These are phyloP conservation scores for Megalurothrips usitatus DNA, from an alignment of 2,888 invertebrate species.

Conservation along the genomic window DNA sequence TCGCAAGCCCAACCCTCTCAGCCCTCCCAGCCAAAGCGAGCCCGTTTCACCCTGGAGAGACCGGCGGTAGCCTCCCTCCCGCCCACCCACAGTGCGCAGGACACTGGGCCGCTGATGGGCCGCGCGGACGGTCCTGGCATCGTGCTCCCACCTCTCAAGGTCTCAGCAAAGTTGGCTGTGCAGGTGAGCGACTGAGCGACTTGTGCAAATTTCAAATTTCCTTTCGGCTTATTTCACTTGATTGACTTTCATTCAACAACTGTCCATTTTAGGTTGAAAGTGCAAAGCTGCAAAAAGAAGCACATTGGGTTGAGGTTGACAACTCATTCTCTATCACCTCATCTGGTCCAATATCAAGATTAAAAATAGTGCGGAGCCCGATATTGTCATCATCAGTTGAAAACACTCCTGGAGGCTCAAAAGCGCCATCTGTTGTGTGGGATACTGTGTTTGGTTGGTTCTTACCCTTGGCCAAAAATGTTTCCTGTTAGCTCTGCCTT, in stretches of 20 bases:
- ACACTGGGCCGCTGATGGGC: not conserved
- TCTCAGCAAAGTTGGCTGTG: not conserved
- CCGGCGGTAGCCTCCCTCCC: not conserved
- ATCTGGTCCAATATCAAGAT: conserved; percentile 55
- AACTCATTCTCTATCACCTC: conserved; percentile 37
- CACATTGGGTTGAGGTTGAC: conserved; percentile 28
- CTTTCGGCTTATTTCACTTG: too few species aligned
- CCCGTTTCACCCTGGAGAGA: not conserved
- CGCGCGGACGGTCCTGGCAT: not conserved
- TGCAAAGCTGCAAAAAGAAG: not conserved
- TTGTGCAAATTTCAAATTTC: not conserved
- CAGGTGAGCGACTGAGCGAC: not conserved
- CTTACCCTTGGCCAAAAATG: not conserved
- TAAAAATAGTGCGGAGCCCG: conserved; percentile 48
- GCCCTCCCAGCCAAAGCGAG: not conserved
- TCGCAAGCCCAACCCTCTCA: not conserved
- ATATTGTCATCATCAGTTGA: not conserved
- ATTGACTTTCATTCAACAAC: not conserved
- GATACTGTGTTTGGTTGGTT: conserved; percentile 60
- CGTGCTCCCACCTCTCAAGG: not conserved
- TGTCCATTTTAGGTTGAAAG: not conserved
- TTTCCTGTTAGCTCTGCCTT: not conserved
- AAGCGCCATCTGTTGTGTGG: conserved; percentile 59
- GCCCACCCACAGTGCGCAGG: not conserved
- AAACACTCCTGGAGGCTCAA: conserved; percentile 42